These are phyloP conservation scores for Troides aeacus DNA, from an alignment of 2,888 invertebrate genomes.

Conservation along the genomic window DNA sequence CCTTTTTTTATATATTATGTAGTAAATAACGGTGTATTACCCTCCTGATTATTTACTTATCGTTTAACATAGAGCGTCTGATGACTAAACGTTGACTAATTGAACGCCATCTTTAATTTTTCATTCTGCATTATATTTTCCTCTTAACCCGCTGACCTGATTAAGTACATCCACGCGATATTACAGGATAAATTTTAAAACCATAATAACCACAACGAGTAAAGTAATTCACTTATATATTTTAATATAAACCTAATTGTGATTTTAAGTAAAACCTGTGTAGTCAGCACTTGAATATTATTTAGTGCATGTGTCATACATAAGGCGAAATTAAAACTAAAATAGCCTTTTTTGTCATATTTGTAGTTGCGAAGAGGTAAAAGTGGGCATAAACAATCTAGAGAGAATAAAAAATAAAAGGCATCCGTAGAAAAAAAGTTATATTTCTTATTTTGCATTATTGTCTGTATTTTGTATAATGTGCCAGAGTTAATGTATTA, in stretches of 20 bases:
- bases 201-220: background rate
- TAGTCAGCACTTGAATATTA: no score
- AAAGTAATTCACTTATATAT: background rate
- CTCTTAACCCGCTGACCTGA: slow-evolving; percentile 63
- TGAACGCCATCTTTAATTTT: slow-evolving; percentile 34
- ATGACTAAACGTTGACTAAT: background rate
- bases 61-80: background rate
- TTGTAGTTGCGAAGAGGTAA: no score
- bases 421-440: no score
- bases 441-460: no score
- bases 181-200: slow-evolving; percentile 33
- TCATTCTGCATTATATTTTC: slow-evolving; percentile 43
- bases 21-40: background rate
- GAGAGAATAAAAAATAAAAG: no score
- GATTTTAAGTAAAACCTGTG: no score
- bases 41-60: background rate
- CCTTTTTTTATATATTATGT: background rate
- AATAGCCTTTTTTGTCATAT: no score
- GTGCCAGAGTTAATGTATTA: no score
- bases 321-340: no score
- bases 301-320: no score
- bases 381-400: no score
- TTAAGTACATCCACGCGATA: slow-evolving; percentile 33
- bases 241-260: background rate
- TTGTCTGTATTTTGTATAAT: no score